Percentiles rank a stretch among this genome's conserved stretches.
Conservation (phyloP, 2,113 vertebrate genomes). For the Ammodytes dubius region DNA sequence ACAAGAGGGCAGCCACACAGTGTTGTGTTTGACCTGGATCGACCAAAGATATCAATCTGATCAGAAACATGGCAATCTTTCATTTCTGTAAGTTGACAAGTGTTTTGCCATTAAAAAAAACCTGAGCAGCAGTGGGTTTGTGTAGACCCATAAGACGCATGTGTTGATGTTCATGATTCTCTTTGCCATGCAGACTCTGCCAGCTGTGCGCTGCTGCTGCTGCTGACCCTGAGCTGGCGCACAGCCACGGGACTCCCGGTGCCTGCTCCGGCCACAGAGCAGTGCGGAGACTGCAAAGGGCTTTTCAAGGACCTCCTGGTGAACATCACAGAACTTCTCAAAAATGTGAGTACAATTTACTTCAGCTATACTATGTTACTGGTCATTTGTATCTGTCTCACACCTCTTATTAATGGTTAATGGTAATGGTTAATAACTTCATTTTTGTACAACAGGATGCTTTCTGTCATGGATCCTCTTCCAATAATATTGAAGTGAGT, state of each 20-base stretch:
- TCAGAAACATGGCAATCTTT: conserved; percentile 50
- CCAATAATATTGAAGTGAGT: conserved; percentile 24
- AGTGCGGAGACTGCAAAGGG: not conserved
- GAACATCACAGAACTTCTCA: conserved; percentile 14
- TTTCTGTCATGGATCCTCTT: conserved; percentile 65
- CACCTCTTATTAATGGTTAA: not conserved
- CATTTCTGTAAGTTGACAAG: conserved; percentile 63
- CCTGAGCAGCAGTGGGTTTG: not conserved
- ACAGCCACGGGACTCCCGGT: conserved; percentile 30
- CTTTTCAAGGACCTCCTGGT: conserved; percentile 58
- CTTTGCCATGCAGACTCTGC: conserved; percentile 42
- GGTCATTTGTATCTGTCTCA: not conserved
- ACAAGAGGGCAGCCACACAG: not conserved
- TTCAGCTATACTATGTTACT: too few species aligned
- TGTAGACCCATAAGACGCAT: too few species aligned
- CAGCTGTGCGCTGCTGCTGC: conserved; percentile 60
- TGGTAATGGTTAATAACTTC: not conserved
- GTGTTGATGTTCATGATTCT: not conserved
- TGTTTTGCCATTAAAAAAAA: not conserved
- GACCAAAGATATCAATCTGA: not conserved
- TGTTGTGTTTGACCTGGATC: not conserved
- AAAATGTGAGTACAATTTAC: conserved; percentile 58
- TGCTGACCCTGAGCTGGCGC: conserved; percentile 38
- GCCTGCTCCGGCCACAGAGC: not conserved
- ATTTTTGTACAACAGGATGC: conserved; percentile 23